Percentiles rank a stretch among this genome's conserved stretches.
phyloP scores from a whole-genome alignment of 2,113 vertebrate species.

The Pomatostomus ruficeps region DNA sequence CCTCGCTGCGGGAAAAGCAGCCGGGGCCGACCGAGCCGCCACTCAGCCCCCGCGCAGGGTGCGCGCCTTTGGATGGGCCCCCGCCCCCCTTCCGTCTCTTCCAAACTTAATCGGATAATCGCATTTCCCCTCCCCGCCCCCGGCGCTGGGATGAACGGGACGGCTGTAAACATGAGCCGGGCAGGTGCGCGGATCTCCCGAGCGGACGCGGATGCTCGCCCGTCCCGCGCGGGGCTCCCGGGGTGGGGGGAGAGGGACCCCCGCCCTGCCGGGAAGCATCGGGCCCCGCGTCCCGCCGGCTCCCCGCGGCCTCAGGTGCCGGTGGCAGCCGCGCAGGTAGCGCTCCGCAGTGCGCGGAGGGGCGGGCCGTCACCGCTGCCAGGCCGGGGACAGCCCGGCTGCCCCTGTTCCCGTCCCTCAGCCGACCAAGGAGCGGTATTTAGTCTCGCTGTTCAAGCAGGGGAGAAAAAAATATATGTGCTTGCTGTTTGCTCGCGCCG shows the following conservation, averaged over 20 bases:
- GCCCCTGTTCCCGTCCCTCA: not conserved
- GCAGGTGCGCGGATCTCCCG: conserved; percentile 12
- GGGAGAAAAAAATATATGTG: not conserved
- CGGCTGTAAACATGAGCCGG: not conserved
- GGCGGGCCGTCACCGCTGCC: not conserved
- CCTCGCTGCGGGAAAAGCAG: not conserved
- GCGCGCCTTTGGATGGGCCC: not conserved
- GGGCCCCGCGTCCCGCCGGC: not conserved
- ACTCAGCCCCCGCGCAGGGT: not conserved
- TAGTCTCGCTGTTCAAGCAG: not conserved
- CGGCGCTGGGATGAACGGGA: not conserved
- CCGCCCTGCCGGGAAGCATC: no score
- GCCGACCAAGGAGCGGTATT: not conserved
- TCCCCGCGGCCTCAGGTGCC: not conserved
- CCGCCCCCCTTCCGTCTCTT: not conserved
- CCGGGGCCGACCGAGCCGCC: not conserved
- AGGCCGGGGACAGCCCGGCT: not conserved
- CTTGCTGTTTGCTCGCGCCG: not conserved
- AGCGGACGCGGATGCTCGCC: not conserved
- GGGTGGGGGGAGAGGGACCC: not conserved
- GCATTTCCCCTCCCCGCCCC: not conserved
- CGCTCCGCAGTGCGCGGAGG: not conserved
- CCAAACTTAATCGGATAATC: conserved; percentile 44
- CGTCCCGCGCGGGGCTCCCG: not conserved
- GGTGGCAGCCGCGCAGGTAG: not conserved